Base-by-base conservation (phyloP, 2,113 vertebrate species). In the Crotophaga sulcirostris region DNA sequence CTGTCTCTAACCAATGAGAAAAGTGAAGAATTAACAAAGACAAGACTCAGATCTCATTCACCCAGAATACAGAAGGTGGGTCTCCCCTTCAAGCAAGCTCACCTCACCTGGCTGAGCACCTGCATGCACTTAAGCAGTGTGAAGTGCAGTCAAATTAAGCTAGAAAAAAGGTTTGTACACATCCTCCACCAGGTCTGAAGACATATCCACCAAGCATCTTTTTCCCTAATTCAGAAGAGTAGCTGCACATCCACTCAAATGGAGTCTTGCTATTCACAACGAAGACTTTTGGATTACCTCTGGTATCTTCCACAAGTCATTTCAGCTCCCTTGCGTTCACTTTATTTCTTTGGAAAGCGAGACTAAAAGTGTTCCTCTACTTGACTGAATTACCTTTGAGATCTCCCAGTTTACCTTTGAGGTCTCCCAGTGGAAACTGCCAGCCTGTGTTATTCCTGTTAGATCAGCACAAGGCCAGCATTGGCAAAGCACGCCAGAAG, bases 201-300 rank as follows among this genome's bases (percentile, higher is more conserved):
- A 62, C 4, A 6, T 0, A 40, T 3, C 26, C 49, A 52, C 24
- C 0, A 1, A 40, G 31, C 11, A 4, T 21, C n/a, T 11, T 6
- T 20, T 18, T 19, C 5, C 21, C 26, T 1, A 1, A 18, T 5
- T 26, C 42, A 40, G 23, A 52, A 54, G 13, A 40, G 0, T 26
- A 25, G 20, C 25, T 80, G 19, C 67, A 74, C 69, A 88, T 2
- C n/a, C 58, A 40, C 45, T 6, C 3, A 29, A 34, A 47, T 4
- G 5, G 19, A 23, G 42, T 2, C 29, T 40, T 79, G 23, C 47
- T 21, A 33, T 11, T 38, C 67, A 42, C 1, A 1, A 21, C 1
- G 10, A 70, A 15, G 23, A 34, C 5, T 72, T 66, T 1, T 40
- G 34, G 8, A 31, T 64, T 26, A 11, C 8, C 24, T 38, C 21